phyloP scores from a whole-genome alignment of 1,140 invertebrate species.

The Cotesia typhae region DNA sequence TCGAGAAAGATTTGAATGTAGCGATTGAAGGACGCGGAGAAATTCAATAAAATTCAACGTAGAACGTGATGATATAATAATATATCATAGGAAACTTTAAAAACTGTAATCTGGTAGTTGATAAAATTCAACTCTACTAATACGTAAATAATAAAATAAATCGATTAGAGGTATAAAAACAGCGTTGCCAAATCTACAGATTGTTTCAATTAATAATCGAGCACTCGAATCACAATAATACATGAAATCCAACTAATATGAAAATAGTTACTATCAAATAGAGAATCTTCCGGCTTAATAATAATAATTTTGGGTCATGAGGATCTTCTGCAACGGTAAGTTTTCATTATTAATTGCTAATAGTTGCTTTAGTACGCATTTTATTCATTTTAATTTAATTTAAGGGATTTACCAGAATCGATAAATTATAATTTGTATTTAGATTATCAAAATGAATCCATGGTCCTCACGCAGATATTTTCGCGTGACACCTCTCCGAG shows the following conservation, averaged over 20 bases:
- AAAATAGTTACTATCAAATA: background rate
- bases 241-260: background rate
- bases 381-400: slow-evolving; percentile 7
- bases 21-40: background rate
- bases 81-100: background rate
- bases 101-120: too few species aligned
- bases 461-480: slow-evolving; percentile 51
- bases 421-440: slow-evolving; percentile 8
- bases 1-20: too few species aligned
- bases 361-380: background rate
- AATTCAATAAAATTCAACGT: background rate
- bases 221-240: background rate
- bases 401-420: background rate
- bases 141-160: too few species aligned
- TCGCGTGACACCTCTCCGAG: slow-evolving; percentile 54
- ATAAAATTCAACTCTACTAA: too few species aligned
- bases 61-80: background rate
- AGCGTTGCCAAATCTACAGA: background rate
- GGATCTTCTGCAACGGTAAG: slow-evolving; percentile 17
- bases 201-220: background rate
- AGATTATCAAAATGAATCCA: slow-evolving; percentile 53
- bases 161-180: background rate
- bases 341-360: background rate
- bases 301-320: slow-evolving; percentile 10
- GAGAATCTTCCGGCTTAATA: too few species aligned